phyloP scores from a whole-genome alignment of 2,797 vertebrate genomes.

The Hoplostethus atlanticus region DNA sequence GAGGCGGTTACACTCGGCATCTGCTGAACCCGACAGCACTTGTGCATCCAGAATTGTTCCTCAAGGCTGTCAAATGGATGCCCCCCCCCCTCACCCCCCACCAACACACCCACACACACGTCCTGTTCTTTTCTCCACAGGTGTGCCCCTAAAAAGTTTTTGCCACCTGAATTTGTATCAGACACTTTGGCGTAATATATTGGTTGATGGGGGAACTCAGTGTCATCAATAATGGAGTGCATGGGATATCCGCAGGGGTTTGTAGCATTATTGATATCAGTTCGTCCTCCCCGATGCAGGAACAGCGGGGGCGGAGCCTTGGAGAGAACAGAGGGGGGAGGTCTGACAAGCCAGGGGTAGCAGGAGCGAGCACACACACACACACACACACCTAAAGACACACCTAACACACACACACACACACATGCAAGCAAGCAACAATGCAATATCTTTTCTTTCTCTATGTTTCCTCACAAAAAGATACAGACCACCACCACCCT shows the following conservation, averaged over 20 bases:
- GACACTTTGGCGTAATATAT: conserved; percentile 15
- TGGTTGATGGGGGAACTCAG: conserved; percentile 9
- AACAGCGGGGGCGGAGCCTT: conserved; percentile 56
- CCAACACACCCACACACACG: background rate
- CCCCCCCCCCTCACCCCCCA: background rate
- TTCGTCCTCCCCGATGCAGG: conserved; percentile 36
- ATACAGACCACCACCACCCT: background rate
- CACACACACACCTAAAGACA: background rate
- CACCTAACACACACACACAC: background rate
- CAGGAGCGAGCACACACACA: conserved; percentile 6
- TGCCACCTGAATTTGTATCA: conserved; percentile 30
- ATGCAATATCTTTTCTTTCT: too few species aligned
- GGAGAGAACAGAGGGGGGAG: conserved; percentile 41
- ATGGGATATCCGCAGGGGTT: conserved; percentile 49
- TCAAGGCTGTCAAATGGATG: conserved; percentile 41
- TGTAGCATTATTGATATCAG: conserved; percentile 63
- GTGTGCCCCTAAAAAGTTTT: conserved; percentile 31
- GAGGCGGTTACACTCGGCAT: conserved; percentile 51
- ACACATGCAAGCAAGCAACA: too few species aligned
- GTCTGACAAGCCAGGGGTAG: conserved; percentile 15
- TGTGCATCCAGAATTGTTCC: conserved; percentile 30
- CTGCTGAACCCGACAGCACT: conserved; percentile 33
- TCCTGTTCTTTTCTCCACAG: conserved; percentile 8
- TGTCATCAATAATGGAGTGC: conserved; percentile 64
- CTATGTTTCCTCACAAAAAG: conserved; percentile 18